Evolutionary conservation across 2,797 vertebrate genomes (phyloP), one percentile per base, ranked within the genome.

Genomic region (Rhinichthys osculus): DNA sequence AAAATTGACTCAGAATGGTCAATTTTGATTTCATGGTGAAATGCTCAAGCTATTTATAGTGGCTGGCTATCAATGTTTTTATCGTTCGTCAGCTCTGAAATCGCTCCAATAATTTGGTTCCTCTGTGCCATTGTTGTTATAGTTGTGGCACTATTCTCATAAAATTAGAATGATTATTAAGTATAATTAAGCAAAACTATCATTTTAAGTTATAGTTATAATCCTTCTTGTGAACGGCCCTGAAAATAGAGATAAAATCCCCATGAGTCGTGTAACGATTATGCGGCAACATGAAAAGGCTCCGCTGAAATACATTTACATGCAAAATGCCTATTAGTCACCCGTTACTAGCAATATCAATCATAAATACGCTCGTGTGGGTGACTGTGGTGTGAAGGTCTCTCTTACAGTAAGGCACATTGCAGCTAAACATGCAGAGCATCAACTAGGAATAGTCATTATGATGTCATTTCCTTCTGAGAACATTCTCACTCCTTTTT

Each of bases 251-350:
- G 74, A 33, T 86, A 33, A 86, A 67, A 70, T 52, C 59, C 33
- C 82, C n/a, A 21, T 1, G 66, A 47, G 77, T 82, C 50, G 1
- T 40, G 66, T 71, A 59, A 38, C 54, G 44, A 64, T 44, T n/a
- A 52, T 38, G 38, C 84, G 50, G n/a, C 64, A 85, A 85, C 78
- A 89, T 73, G 14, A 87, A 88, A 86, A 77, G 78, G 85, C 38
- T 73, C 59, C 72, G 33, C 78, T 77, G 81, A 44, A 89, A 87
- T 90, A 86, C 83, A 89, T 89, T 87, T 84, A 87, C 92, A 90
- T 90, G 87, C 86, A 88, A 90, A 84, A 76, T 11, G 40, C 54
- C 78, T 69, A 86, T 88, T 88, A 88, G 88, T 90, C 72, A 72
- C 82, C 30, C 33, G 27, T 67, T 78, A 50, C 84, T 80, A 69